Evolutionary conservation across 2,888 invertebrate genomes (phyloP), one percentile per base, ranked within the genome.

Genomic region (Carterocephalus palaemon): DNA sequence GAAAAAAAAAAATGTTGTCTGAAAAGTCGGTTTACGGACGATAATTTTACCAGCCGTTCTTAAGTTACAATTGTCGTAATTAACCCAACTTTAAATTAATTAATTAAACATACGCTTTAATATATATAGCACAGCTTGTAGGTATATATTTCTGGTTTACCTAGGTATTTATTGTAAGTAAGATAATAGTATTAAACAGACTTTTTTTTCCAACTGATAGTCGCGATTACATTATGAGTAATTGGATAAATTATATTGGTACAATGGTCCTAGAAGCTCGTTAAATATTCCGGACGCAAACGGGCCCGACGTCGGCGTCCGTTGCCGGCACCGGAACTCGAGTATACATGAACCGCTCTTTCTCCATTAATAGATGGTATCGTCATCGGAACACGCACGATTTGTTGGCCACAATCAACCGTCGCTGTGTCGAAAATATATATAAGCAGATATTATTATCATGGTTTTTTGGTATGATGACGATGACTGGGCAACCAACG

Each of bases 251-350:
- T 37, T 37, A 49, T 46, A 52, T 24, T 36, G 39, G 24, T 47
- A 45, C 31, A 24, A 24, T 19, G 39, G 53, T 54, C 52, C 53
- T 49, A 48, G 24, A 48, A 45, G 47, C 48, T 56, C 48, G 52
- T 64, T 67, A 59, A 67, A 57, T 74, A 81, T 80, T 76, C 78
- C 50, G 51, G 54, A 43, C 68, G 67, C 64, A 56, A 57, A 43
- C 46, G 52, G 52, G 28, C 54, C 54, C 59, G 51, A 58, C 54
- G 64, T 59, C 63, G 64, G 60, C 67, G 64, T 53, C 60, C 56
- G 60, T 51, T 53, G 54, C 48, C 62, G 57, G 56, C 70, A 73
- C 78, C 81, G 81, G 81, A 81, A 77, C 72, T 69, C 50, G 48
- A 57, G 58, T 48, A 61, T 62, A 57, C 63, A 62, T 60, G 64